Evolutionary conservation across 2,113 vertebrate species (phyloP).

Genomic region (Scomber colias): DNA sequence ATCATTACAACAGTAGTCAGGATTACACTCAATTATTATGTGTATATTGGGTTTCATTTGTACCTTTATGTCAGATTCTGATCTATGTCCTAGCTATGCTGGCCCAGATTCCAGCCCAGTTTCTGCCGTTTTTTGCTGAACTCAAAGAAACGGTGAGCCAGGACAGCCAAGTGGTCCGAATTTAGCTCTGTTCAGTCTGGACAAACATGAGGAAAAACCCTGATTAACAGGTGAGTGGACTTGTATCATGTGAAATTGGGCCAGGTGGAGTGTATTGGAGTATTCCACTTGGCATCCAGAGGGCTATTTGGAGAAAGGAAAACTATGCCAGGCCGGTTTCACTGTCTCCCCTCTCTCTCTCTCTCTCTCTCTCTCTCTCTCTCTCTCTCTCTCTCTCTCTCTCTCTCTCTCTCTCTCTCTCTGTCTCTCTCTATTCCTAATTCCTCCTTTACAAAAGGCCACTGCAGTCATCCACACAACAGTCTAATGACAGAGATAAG

Average conservation of each 20-base stretch:
- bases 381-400: neutral
- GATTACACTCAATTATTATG: neutral
- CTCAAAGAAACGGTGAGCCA: slow-evolving; percentile 33
- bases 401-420: too few relatives aligned
- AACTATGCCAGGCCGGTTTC: slow-evolving; percentile 21
- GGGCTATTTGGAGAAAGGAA: slow-evolving; percentile 24
- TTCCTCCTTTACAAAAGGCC: slow-evolving; percentile 23
- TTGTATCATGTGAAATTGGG: slow-evolving; percentile 35
- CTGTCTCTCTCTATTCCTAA: slow-evolving; percentile 11
- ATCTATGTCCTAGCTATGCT: slow-evolving; percentile 48
- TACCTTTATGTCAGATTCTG: slow-evolving; percentile 41
- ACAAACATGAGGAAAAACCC: slow-evolving; percentile 32
- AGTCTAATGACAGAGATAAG: slow-evolving; percentile 46
- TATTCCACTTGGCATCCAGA: slow-evolving; percentile 18
- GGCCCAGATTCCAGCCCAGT: slow-evolving; percentile 75
- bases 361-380: neutral
- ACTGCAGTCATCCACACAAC: slow-evolving; percentile 43
- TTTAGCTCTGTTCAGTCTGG: slow-evolving; percentile 46
- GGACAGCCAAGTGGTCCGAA: neutral
- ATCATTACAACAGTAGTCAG: neutral
- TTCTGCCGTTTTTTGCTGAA: slow-evolving; percentile 54
- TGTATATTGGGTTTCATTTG: slow-evolving; percentile 18
- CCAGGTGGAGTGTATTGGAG: slow-evolving; percentile 39
- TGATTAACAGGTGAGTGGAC: slow-evolving; percentile 48
- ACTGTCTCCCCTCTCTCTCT: slow-evolving; percentile 40